phyloP scores from a whole-genome alignment of 2,113 vertebrate species.

The Proterorhinus semilunaris region DNA sequence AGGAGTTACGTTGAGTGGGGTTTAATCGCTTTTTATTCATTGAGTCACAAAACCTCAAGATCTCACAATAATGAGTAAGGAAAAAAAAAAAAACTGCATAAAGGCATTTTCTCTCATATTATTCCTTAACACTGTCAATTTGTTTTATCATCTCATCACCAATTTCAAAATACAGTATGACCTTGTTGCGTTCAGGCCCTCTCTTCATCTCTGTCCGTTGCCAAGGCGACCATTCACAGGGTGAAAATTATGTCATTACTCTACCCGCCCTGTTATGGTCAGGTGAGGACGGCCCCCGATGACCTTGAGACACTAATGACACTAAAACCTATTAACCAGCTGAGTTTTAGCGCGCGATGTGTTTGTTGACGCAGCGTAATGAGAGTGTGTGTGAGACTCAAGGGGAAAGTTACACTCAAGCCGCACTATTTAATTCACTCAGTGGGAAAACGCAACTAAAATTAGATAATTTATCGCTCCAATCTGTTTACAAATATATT shows the following conservation, averaged over 20 bases:
- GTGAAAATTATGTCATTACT: slow-evolving; percentile 29
- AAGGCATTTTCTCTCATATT: not conserved
- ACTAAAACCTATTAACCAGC: slow-evolving; percentile 45
- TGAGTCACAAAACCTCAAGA: not conserved
- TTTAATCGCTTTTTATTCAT: not conserved
- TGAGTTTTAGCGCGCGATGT: slow-evolving; percentile 6
- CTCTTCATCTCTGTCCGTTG: not conserved
- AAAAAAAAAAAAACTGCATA: not conserved
- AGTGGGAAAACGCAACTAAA: no score
- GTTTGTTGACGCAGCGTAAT: not conserved
- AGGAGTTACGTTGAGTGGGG: no score
- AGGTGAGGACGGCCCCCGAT: slow-evolving; percentile 29
- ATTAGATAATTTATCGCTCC: no score
- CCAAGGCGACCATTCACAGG: slow-evolving; percentile 8
- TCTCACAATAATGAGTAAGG: not conserved
- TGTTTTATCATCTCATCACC: not conserved
- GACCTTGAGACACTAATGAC: slow-evolving; percentile 37
- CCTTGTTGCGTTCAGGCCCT: not conserved
- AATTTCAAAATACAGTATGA: not conserved
- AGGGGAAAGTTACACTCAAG: not conserved
- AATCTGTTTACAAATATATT: no score
- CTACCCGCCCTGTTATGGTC: slow-evolving; percentile 16
- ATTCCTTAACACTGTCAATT: no score
- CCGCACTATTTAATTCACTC: not conserved
- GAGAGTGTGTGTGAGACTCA: slow-evolving; percentile 31